Evolutionary conservation across 2,888 invertebrate genomes (phyloP), one percentile per base, ranked within the genome.

Genomic region (Standfussiana lucernea): DNA sequence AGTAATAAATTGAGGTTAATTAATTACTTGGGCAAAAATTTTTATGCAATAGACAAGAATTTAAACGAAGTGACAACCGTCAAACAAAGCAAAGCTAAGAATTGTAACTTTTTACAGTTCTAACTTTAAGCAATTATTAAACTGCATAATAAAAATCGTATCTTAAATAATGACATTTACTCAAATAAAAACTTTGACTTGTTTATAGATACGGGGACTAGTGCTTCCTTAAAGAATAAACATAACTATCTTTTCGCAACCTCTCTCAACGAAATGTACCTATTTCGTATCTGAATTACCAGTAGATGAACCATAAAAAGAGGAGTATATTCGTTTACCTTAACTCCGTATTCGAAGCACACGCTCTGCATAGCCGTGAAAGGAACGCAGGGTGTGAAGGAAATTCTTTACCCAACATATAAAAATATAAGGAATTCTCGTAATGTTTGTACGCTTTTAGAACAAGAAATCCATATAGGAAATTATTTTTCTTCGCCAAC

Each of bases 301-400:
- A 72, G 72, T 69, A 87, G 85, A 81, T 83, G 79, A 86, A 69
- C 75, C 79, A 86, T 90, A 89, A 86, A 89, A 77, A 86, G 69
- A 74, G 50, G 62, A 80, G 79, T 79, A 72, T 87, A 87, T 84
- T 85, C 79, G 83, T 82, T 87, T 84, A 80, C 82, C 77, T 76
- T 85, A 82, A 82, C 78, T 75, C 74, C 45, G 78, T 79, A 90
- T 90, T 87, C 88, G 77, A 71, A 79, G 81, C 80, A 85, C 85
- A 90, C 83, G 75, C 83, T 66, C 79, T 77, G 74, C 73, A 83
- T 85, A 86, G 79, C 84, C 81, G 85, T 83, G 80, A 80, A 86
- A 82, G 77, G 80, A 74, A 69, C 65, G 66, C 56, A 35, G 73
- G 53, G 75, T 79, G 79, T 72, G 79, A 78, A 81, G 68, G 42